Base-by-base conservation (phyloP, 2,888 invertebrate species). In the Chorisops tibialis region DNA sequence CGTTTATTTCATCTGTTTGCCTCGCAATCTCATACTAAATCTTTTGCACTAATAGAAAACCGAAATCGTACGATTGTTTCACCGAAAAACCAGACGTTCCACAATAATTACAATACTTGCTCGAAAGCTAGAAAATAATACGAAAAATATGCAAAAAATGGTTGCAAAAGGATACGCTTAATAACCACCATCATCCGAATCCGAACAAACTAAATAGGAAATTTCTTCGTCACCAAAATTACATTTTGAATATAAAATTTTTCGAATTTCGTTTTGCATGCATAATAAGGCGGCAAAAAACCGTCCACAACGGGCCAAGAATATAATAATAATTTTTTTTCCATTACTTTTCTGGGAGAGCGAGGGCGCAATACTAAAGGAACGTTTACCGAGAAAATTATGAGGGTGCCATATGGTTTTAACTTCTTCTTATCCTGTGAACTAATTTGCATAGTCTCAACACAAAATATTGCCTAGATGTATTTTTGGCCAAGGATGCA, bases 381-480 rank as follows among this genome's bases (percentile, higher is more conserved):
- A 50, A 30, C 50, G n/a, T 50, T 50, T 50, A 16, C 50, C 41
- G 12, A n/a, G 52, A 39, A 52, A 52, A 39, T 52, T 52, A 52
- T 52, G 52, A 39, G 52, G 52, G 52, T 52, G 52, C 52, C 52
- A 52, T 52, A 52, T 52, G 52, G 52, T 39, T 39, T 18, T 19
- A 52, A 52, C 37, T 30, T 52, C 52, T 52, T 37, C 39, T 52
- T 11, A 52, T 38, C 21, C 39, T 11, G 35, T 12, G 14, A 30
- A 18, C 19, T 52, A 52, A 52, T 52, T 52, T 52, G 52, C 52
- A 52, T 52, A 52, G 50, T 21, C 21, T 18, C 47, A n/a, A 47
- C n/a, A 14, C n/a, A 18, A 18, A 39, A 38, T 24, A 30, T 52
- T 52, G 52, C 19, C 37, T 22, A 9, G 18, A 22, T 50, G 12